Percentiles rank a stretch among this genome's conserved stretches.
Evolutionary conservation across 1,140 invertebrate genomes (phyloP).

Genomic region (Neodiprion lecontei): DNA sequence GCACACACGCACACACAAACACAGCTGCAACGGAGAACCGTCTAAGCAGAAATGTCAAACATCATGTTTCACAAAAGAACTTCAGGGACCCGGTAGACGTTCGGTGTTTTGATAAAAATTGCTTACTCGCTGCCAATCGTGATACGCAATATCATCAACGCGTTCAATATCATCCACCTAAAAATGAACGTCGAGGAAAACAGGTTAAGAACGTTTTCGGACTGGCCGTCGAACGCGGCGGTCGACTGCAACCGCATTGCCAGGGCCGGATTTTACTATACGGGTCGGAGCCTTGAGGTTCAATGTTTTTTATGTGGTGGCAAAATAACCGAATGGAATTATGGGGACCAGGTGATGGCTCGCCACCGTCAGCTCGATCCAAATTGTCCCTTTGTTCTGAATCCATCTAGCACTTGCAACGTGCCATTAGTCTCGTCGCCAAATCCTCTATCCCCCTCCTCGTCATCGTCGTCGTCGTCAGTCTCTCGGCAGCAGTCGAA

Average conservation of each 20-base stretch:
- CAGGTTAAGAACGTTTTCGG: conserved; percentile 71
- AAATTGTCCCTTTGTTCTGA: conserved; percentile 74
- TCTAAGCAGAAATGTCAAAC: no score
- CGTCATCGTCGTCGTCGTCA: background rate
- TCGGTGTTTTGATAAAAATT: no score
- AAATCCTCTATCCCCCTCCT: background rate
- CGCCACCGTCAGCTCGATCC: conserved; percentile 70
- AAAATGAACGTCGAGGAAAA: conserved; percentile 73
- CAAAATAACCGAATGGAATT: conserved; percentile 78
- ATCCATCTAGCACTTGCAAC: conserved; percentile 71
- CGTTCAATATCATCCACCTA: background rate
- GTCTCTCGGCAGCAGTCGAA: conserved; percentile 28
- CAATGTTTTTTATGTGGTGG: conserved; percentile 78
- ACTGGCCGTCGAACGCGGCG: conserved; percentile 74
- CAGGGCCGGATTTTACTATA: conserved; percentile 84
- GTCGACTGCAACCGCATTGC: conserved; percentile 73
- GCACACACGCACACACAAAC: no score
- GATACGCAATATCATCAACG: no score
- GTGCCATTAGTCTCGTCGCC: conserved; percentile 59
- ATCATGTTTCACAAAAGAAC: no score
- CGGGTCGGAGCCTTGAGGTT: conserved; percentile 70
- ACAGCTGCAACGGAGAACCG: no score
- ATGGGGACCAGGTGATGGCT: conserved; percentile 74
- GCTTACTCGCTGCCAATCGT: no score
- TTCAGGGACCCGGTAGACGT: no score